phyloP scores from a whole-genome alignment of 64 coral and sea anemone species.

The Pachyseris speciosa region DNA sequence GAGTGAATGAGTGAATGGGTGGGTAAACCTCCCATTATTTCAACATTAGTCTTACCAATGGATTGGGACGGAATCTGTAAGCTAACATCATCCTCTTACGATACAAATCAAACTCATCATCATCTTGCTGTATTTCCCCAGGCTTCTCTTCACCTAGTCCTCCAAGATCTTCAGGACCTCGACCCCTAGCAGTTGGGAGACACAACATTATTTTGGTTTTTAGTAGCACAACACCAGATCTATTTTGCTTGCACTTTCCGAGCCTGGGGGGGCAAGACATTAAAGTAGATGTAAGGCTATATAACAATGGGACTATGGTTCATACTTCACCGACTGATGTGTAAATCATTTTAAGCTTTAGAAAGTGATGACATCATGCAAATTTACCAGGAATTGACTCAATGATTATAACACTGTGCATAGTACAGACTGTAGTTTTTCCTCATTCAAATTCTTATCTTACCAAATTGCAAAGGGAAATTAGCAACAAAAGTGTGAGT shows the following conservation, averaged over 20 bases:
- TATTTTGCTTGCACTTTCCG: not conserved
- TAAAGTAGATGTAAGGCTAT: too few species aligned
- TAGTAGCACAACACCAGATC: not conserved
- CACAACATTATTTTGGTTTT: not conserved
- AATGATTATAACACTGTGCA: too few species aligned
- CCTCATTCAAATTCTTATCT: not conserved
- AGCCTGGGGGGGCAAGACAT: too few species aligned
- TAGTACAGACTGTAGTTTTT: too few species aligned
- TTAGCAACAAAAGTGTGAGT: not conserved
- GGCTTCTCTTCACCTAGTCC: slow-evolving; percentile 82
- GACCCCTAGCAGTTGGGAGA: not conserved
- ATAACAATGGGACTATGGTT: too few species aligned
- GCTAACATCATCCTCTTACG: slow-evolving; percentile 99
- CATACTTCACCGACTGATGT: too few species aligned
- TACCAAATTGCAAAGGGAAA: not conserved
- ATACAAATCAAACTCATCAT: slow-evolving; percentile 98
- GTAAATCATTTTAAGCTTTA: too few species aligned
- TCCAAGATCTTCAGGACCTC: slow-evolving; percentile 70
- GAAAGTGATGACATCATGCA: too few species aligned
- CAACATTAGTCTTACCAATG: slow-evolving; percentile 70
- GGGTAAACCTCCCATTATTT: too few species aligned
- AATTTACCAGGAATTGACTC: too few species aligned
- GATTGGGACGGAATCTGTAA: slow-evolving; percentile 97
- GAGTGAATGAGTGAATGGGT: too few species aligned
- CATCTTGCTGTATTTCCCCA: slow-evolving; percentile 81